Percentiles rank a stretch among this genome's conserved stretches.
Evolutionary conservation across 30 jellyfish, hydroid and myxozoan species (phyloP).

Genomic region (Cassiopea andromeda): DNA sequence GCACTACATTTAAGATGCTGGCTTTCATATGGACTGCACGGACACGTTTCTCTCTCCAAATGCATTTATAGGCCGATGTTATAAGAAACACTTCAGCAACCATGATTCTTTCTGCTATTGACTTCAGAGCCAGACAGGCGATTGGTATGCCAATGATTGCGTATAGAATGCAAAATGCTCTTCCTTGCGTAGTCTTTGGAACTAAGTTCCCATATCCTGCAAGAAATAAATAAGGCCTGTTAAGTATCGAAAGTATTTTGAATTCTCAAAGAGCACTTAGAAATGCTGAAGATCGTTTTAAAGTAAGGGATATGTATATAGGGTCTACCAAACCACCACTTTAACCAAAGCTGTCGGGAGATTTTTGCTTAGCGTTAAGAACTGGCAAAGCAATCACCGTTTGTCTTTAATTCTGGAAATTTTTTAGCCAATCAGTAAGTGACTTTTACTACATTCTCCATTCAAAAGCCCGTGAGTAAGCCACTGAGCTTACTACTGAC

Average conservation of each 20-base stretch:
- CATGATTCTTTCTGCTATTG: constrained; percentile 58
- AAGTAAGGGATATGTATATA: no score
- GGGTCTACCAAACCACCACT: no score
- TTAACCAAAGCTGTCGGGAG: no score
- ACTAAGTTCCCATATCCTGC: constrained; percentile 66
- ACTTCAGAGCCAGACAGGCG: constrained; percentile 63
- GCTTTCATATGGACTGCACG: constrained; percentile 52
- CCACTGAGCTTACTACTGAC: no score
- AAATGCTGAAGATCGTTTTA: no score
- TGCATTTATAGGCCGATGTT: neutral
- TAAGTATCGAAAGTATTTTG: neutral
- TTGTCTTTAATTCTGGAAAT: no score
- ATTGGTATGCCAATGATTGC: constrained; percentile 66
- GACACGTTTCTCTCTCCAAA: constrained; percentile 18
- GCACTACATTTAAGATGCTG: constrained; percentile 26
- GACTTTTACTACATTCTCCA: no score
- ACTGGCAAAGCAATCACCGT: no score
- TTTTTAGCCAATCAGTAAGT: no score
- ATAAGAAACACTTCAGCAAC: constrained; percentile 6
- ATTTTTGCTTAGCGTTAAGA: no score
- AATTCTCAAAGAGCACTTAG: neutral
- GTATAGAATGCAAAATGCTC: constrained; percentile 56
- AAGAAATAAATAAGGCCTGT: neutral
- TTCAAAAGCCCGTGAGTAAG: no score
- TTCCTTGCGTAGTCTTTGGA: constrained; percentile 53